Percentiles rank a stretch among this genome's conserved stretches.
Evolutionary conservation across 2,888 invertebrate genomes (phyloP).

Genomic region (Aspidiotus destructor): DNA sequence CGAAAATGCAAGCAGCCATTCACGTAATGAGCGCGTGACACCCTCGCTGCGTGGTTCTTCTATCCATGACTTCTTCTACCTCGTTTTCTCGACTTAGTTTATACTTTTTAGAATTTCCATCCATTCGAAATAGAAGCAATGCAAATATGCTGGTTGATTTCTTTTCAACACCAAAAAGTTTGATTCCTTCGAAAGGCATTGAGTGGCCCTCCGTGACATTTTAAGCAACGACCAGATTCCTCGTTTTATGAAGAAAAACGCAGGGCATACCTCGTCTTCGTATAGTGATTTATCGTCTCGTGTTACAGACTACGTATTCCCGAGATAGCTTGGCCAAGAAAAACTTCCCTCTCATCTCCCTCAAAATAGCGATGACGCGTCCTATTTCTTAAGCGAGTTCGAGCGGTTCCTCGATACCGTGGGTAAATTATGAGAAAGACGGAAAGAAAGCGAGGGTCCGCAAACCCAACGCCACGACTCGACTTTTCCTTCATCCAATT

Average conservation of each 20-base stretch:
- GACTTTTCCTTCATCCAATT: neutral
- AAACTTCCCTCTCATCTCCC: neutral
- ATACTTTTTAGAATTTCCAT: neutral
- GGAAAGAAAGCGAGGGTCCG: conserved; percentile 1
- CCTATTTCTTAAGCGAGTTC: conserved; percentile 33
- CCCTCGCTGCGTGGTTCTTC: neutral
- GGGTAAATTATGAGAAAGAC: neutral
- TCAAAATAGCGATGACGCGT: conserved; percentile 27
- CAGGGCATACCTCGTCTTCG: neutral
- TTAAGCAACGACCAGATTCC: too few species aligned
- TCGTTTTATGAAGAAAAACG: too few species aligned
- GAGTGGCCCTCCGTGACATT: neutral
- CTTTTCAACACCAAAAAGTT: neutral
- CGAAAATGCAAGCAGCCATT: too few species aligned
- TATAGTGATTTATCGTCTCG: conserved; percentile 10
- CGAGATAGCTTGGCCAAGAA: neutral
- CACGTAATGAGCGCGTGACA: neutral
- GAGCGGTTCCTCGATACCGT: conserved; percentile 28
- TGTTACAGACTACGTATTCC: conserved; percentile 2
- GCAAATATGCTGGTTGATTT: too few species aligned
- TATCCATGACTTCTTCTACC: neutral
- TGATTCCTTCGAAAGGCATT: neutral
- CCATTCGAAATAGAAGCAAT: neutral
- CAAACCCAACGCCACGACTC: neutral
- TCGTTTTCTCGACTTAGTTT: neutral